Percentiles rank a stretch among this genome's conserved stretches.
phyloP scores from a whole-genome alignment of 2,888 invertebrate species.

The Andrena camellia region DNA sequence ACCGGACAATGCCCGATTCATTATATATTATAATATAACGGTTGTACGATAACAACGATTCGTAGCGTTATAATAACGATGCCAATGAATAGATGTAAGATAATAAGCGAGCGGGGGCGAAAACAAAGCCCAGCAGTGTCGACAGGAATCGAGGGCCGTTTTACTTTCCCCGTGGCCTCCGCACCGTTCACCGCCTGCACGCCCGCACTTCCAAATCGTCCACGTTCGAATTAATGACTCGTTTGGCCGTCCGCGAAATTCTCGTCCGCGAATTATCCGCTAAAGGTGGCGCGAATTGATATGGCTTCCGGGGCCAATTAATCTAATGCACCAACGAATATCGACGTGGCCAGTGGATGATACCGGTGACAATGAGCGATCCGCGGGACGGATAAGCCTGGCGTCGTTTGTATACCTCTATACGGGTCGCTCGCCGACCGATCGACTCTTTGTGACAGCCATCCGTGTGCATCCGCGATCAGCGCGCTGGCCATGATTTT shows the following conservation, averaged over 20 bases:
- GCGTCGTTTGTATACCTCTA: constrained; percentile 44
- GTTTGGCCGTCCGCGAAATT: constrained; percentile 28
- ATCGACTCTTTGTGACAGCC: constrained; percentile 46
- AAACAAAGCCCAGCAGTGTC: neutral
- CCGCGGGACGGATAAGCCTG: constrained; percentile 31
- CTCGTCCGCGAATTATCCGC: constrained; percentile 54
- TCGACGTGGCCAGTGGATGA: constrained; percentile 42
- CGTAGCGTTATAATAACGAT: constrained; percentile 16
- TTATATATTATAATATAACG: constrained; percentile 2
- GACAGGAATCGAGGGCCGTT: neutral
- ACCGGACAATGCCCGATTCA: constrained; percentile 33
- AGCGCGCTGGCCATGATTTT: neutral
- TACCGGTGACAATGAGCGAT: constrained; percentile 46
- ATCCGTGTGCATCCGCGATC: constrained; percentile 53
- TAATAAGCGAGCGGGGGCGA: constrained; percentile 15
- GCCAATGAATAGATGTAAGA: constrained; percentile 20
- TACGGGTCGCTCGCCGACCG: constrained; percentile 7
- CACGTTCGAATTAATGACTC: constrained; percentile 39
- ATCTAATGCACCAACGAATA: constrained; percentile 63
- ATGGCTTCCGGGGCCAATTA: constrained; percentile 54
- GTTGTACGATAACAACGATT: constrained; percentile 6
- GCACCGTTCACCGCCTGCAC: neutral
- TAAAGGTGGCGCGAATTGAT: constrained; percentile 54
- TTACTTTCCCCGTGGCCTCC: constrained; percentile 3
- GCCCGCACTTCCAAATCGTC: constrained; percentile 13